Evolutionary conservation across 37 sponge, comb jelly and placozoan species (phyloP), one percentile per base, ranked within the genome.

Genomic region (Lycopodina hypogea): DNA sequence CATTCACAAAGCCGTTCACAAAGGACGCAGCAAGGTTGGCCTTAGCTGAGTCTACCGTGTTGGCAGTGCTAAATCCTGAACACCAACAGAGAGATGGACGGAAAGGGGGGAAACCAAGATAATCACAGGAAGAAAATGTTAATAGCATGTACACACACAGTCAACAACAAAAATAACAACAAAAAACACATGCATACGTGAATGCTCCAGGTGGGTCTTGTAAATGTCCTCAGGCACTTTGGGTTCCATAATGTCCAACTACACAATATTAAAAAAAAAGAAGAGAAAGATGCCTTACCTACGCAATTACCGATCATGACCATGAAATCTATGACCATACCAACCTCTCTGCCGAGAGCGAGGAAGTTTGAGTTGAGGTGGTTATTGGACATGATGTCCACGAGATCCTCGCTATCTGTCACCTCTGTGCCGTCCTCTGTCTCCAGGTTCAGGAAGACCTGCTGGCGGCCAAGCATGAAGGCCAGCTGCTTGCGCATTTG

Each of bases 211-310:
- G 59, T 98, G 94, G 18, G 89, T 90, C 86, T 98, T 98, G 86
- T 93, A 95, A 60, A 98, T 95, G 69, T 98, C 93, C 64, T 98
- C 99, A 56, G 99, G 99, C 30, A 90, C 82, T 80, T 98, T 98
- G 22, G 99, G 99, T 71, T 98, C 99, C 90, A 98, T 90, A 69
- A 98, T 98, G 78, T 98, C 99, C 79, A 98, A 79, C 94, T 96
- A 51, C 94, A 89, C 41, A 22, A 69, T 36, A 63, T 56, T 37
- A 45, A 34, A 18, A 59, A 56, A 40, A 29, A 14, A 9, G 30
- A 24, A 58, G 60, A 37, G 60, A 12, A 15, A 22, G 22, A 74
- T 15, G 4, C 21, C 41, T 3, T 71, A 67, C 1, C 26, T 11
- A 6, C 18, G 42, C 50, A 3, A 11, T 42, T 71, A 1, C 37